These are phyloP conservation scores for Mixornis gularis DNA, from an alignment of 2,113 vertebrate genomes.

Conservation along the genomic window DNA sequence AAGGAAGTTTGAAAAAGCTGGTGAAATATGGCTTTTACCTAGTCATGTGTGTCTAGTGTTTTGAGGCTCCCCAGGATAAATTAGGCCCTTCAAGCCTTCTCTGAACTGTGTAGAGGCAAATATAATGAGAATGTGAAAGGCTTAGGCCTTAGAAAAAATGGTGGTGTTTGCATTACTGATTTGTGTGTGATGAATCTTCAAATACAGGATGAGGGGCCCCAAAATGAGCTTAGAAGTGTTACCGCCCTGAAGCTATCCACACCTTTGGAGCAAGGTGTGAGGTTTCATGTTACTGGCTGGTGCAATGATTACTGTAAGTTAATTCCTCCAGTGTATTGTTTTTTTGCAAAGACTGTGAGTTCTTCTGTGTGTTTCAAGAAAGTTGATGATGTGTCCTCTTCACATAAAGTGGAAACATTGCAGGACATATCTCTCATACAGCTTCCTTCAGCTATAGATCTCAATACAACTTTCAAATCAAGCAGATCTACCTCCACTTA, in stretches of 20 bases:
- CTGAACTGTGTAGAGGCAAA: not conserved
- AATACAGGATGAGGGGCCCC: constrained; percentile 11
- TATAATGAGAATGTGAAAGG: not conserved
- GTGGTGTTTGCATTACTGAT: not conserved
- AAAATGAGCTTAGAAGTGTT: not conserved
- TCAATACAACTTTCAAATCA: not conserved
- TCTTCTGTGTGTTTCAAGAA: not conserved
- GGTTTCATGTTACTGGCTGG: constrained; percentile 67
- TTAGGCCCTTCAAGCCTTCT: not conserved
- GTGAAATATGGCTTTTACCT: not conserved
- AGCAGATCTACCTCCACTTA: not conserved
- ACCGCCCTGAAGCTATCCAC: not conserved
- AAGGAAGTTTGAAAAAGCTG: not conserved
- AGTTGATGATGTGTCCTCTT: not conserved
- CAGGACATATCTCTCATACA: not conserved
- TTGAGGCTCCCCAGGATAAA: not conserved
- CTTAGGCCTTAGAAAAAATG: not conserved
- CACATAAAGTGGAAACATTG: not conserved
- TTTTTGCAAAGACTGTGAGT: not conserved
- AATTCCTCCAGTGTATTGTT: not conserved
- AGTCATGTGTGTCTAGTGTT: not conserved
- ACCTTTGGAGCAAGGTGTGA: constrained; percentile 26
- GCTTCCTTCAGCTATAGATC: not conserved
- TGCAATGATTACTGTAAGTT: constrained; percentile 77
- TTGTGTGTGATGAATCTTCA: not conserved